These are phyloP conservation scores for Mus minutoides DNA, from an alignment of 2,797 vertebrate genomes.

Conservation along the genomic window DNA sequence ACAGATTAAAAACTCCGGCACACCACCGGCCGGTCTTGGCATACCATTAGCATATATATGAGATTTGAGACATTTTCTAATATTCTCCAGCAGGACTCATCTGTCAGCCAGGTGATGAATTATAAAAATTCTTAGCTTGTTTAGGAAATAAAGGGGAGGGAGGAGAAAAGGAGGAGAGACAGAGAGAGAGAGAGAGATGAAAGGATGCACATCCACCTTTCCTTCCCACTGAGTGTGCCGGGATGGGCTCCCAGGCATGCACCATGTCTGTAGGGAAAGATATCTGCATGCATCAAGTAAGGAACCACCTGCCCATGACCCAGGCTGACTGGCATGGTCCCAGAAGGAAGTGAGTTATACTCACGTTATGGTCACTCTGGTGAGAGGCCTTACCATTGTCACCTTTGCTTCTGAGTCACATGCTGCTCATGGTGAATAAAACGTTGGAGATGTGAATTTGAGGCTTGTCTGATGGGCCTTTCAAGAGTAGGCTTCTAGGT, in stretches of 20 bases:
- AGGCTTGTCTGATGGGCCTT: no score
- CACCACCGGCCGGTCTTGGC: conserved; percentile 94
- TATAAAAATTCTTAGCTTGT: conserved; percentile 99
- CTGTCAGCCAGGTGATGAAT: conserved; percentile 99
- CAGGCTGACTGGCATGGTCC: background rate
- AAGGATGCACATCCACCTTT: conserved; percentile 71
- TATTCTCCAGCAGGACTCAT: conserved; percentile 99
- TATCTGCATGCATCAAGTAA: fast-evolving
- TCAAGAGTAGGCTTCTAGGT: background rate
- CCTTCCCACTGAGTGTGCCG: conserved; percentile 69
- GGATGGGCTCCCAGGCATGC: conserved; percentile 64
- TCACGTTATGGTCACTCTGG: fast-evolving
- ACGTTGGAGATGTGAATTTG: no score
- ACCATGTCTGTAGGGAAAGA: background rate
- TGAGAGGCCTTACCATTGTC: fast-evolving
- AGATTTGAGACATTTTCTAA: conserved; percentile 99
- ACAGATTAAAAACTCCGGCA: conserved; percentile 98
- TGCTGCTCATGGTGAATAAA: background rate
- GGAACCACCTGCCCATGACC: background rate
- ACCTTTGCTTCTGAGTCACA: background rate
- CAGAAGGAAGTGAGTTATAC: background rate
- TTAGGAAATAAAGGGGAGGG: conserved; percentile 90
- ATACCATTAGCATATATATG: conserved; percentile 99
- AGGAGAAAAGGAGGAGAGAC: background rate
- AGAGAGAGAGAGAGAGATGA: background rate